Percentiles rank a stretch among this genome's conserved stretches.
Evolutionary conservation across 2,797 vertebrate species (phyloP).

Genomic region (Neosilurus mollespiculum): DNA sequence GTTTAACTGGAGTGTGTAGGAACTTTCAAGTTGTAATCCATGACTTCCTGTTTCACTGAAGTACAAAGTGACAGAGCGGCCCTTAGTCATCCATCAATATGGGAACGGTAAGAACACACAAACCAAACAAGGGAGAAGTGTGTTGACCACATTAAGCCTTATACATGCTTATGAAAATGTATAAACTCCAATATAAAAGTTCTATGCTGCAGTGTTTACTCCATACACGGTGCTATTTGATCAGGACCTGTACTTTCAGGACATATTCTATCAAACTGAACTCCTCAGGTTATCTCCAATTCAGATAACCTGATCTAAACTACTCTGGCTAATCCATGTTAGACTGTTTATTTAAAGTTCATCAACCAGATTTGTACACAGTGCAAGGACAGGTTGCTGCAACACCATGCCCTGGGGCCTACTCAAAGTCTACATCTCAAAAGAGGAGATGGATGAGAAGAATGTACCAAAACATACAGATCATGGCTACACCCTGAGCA

Average conservation of each 20-base stretch:
- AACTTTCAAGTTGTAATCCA: too few relatives aligned
- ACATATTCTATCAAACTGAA: not conserved
- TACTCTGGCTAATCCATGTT: not conserved
- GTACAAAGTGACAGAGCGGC: too few relatives aligned
- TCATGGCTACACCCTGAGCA: not conserved
- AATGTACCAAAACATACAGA: not conserved
- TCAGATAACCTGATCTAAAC: not conserved
- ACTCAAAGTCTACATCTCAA: not conserved
- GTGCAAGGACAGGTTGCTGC: not conserved
- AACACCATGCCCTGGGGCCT: not conserved
- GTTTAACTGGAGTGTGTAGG: too few relatives aligned
- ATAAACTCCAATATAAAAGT: too few relatives aligned
- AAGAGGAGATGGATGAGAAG: too few relatives aligned
- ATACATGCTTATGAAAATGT: too few relatives aligned
- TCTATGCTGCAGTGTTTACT: not conserved
- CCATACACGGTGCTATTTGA: not conserved
- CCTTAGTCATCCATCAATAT: too few relatives aligned
- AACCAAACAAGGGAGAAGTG: too few relatives aligned
- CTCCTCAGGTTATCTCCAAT: too few relatives aligned
- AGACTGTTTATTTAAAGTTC: slow-evolving; percentile 1
- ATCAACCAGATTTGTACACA: slow-evolving; percentile 2
- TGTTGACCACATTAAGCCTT: too few relatives aligned
- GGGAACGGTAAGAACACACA: too few relatives aligned
- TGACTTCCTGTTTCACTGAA: too few relatives aligned
- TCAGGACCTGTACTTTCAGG: not conserved